Evolutionary conservation across 2,113 vertebrate genomes (phyloP).

Genomic region (Anas platyrhynchos): DNA sequence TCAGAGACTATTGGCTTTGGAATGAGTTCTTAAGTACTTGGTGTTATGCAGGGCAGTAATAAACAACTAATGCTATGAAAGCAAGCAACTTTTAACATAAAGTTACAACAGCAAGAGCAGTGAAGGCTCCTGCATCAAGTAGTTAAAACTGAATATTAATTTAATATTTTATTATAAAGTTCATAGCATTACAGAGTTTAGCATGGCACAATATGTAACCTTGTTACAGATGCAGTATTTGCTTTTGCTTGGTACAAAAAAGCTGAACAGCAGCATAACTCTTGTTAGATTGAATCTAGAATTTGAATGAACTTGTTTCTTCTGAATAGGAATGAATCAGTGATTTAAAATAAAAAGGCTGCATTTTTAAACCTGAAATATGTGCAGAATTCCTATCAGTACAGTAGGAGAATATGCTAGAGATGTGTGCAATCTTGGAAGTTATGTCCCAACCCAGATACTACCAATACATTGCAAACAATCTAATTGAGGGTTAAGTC

Average conservation of each 20-base stretch:
- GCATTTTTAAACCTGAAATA: constrained; percentile 40
- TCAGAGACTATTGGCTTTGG: not conserved
- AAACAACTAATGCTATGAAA: constrained; percentile 1
- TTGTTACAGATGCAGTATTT: not conserved
- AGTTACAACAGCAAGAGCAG: not conserved
- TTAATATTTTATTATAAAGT: constrained; percentile 46
- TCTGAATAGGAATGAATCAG: not conserved
- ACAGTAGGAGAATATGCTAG: constrained; percentile 32
- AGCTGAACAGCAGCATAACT: constrained; percentile 10
- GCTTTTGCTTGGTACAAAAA: not conserved
- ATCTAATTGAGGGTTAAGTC: not conserved
- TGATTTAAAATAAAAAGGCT: constrained; percentile 24
- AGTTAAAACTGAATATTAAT: constrained; percentile 31
- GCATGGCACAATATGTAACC: constrained; percentile 6
- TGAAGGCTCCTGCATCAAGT: not conserved
- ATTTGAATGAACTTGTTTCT: not conserved
- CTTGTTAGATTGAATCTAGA: not conserved
- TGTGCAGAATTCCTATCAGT: constrained; percentile 67
- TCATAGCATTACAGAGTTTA: constrained; percentile 25
- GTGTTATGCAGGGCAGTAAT: not conserved
- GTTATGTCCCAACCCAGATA: not conserved
- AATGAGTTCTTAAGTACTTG: not conserved
- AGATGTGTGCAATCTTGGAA: not conserved
- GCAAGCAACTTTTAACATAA: not conserved
- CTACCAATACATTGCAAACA: not conserved